A percentile compares a stretch with the other conserved stretches of the same genome.
Conservation (phyloP, 2,888 invertebrate species). For the Pegoplata infirma region DNA sequence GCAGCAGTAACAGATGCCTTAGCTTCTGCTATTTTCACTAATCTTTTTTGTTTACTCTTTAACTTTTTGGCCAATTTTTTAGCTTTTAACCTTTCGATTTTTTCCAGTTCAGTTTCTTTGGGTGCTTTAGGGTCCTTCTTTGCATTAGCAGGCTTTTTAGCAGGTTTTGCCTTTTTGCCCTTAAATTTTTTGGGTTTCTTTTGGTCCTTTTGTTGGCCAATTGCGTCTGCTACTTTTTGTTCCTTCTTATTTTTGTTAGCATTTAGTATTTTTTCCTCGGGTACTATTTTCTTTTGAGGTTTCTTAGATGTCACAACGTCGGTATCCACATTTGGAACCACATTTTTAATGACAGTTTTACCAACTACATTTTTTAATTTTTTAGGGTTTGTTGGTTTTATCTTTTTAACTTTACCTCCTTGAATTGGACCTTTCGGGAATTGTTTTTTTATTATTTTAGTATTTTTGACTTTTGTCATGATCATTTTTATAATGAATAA, state of each 20-base stretch:
- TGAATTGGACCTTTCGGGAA: slow-evolving; percentile 4
- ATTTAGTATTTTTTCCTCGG: neutral
- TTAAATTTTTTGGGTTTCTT: slow-evolving; percentile 7
- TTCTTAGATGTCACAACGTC: slow-evolving; percentile 40
- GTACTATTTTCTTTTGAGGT: slow-evolving; percentile 57
- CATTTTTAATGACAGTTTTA: neutral
- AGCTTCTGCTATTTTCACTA: neutral
- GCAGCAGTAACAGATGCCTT: neutral
- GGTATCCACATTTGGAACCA: slow-evolving; percentile 5
- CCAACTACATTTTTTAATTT: slow-evolving; percentile 45
- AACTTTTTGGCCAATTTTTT: slow-evolving; percentile 70
- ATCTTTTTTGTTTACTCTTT: slow-evolving; percentile 65
- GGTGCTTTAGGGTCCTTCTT: neutral
- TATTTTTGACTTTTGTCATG: slow-evolving; percentile 52
- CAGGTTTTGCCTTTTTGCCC: neutral
- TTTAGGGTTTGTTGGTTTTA: slow-evolving; percentile 50
- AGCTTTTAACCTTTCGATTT: slow-evolving; percentile 69
- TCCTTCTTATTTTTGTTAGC: neutral
- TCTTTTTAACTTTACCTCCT: slow-evolving; percentile 51
- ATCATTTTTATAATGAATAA: slow-evolving; percentile 1
- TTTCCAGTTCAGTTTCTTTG: slow-evolving; percentile 62
- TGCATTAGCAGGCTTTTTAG: neutral
- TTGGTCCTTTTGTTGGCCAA: neutral
- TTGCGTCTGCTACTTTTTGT: neutral
- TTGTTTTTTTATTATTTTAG: slow-evolving; percentile 35